Percentiles rank a stretch among this genome's conserved stretches.
Evolutionary conservation across 2,888 invertebrate species (phyloP).

Genomic region (Orthonychiurus folsomi): DNA sequence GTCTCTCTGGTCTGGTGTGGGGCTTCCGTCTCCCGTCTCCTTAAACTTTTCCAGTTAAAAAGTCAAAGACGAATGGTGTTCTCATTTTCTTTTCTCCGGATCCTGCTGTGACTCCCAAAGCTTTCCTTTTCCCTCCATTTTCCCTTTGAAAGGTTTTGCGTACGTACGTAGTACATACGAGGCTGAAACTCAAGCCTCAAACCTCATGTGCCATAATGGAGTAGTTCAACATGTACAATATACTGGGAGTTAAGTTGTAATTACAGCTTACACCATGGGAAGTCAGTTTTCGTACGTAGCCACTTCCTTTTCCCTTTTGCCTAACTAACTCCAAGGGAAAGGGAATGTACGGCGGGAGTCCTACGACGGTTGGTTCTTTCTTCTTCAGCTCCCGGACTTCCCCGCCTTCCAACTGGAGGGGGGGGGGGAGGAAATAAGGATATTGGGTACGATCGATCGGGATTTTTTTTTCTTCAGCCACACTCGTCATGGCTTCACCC

Average conservation of each 20-base stretch:
- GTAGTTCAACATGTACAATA: background rate
- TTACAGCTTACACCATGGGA: background rate
- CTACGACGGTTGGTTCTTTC: background rate
- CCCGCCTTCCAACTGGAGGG: too few species aligned
- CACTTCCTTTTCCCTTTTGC: background rate
- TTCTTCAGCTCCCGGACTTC: background rate
- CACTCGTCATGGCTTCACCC: background rate
- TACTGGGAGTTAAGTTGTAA: background rate
- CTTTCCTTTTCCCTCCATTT: too few species aligned
- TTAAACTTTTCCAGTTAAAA: conserved; percentile 1
- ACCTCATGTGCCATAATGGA: too few species aligned
- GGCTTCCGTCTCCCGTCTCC: too few species aligned
- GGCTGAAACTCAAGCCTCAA: too few species aligned
- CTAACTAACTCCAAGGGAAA: background rate
- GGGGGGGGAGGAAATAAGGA: too few species aligned
- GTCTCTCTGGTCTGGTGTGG: background rate
- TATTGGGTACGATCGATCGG: background rate
- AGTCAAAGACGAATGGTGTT: background rate
- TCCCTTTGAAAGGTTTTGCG: too few species aligned
- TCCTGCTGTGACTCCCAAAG: background rate
- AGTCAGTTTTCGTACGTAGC: background rate
- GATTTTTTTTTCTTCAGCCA: background rate
- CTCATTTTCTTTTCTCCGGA: conserved; percentile 1
- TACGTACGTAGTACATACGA: too few species aligned
- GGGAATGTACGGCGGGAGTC: background rate